phyloP scores from a whole-genome alignment of 2,888 invertebrate species.

The Cybosia mesomella region DNA sequence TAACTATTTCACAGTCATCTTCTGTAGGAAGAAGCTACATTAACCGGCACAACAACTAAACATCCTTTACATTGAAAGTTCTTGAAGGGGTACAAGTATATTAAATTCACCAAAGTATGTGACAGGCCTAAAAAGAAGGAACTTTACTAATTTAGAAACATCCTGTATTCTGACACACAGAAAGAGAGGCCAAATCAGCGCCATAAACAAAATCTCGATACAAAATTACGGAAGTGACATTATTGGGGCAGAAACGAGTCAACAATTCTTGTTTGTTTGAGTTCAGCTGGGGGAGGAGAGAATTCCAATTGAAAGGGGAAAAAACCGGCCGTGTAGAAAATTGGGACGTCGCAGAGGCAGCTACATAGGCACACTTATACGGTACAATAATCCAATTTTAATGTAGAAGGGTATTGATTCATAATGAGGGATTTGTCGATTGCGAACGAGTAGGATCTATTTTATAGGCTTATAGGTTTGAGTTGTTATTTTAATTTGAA shows the following conservation, averaged over 20 bases:
- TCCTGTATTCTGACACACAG: conserved; percentile 5
- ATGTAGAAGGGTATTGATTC: conserved; percentile 42
- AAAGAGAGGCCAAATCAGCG: conserved; percentile 39
- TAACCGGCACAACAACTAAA: background rate
- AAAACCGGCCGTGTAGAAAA: conserved; percentile 50
- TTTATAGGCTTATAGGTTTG: background rate
- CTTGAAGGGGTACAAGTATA: background rate
- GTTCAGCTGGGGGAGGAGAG: conserved; percentile 37
- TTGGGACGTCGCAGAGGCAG: conserved; percentile 31
- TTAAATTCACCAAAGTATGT: conserved; percentile 4
- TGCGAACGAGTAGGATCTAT: conserved; percentile 11
- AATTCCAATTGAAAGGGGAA: conserved; percentile 41
- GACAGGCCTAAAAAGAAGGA: background rate
- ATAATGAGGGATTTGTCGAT: conserved; percentile 19
- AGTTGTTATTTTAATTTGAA: background rate
- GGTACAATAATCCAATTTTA: conserved; percentile 47
- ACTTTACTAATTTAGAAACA: conserved; percentile 7
- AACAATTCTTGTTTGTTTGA: conserved; percentile 56
- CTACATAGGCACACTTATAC: conserved; percentile 32
- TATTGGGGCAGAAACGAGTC: conserved; percentile 52
- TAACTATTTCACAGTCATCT: background rate
- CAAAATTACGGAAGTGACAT: conserved; percentile 51
- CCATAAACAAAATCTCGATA: conserved; percentile 51
- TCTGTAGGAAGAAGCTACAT: background rate
- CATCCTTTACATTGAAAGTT: background rate